phyloP scores from a whole-genome alignment of 2,888 invertebrate genomes.

The Laspeyria flexula region DNA sequence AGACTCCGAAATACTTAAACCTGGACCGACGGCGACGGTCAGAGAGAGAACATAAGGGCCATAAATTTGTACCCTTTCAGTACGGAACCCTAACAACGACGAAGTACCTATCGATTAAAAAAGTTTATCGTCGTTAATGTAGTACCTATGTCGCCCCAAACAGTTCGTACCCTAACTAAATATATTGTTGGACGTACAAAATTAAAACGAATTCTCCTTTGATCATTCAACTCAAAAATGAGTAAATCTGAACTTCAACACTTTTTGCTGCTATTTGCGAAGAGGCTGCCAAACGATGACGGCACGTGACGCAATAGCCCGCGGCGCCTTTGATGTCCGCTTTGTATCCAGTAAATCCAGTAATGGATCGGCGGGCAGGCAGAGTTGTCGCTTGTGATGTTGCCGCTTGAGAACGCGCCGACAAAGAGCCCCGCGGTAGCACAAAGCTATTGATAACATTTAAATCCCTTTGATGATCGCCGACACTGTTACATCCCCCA shows the following conservation, averaged over 20 bases:
- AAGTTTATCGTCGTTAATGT: too few relatives aligned
- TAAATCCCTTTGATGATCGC: slow-evolving; percentile 76
- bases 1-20: too few relatives aligned
- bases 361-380: slow-evolving; percentile 71
- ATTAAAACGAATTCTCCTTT: slow-evolving; percentile 9
- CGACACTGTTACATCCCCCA: slow-evolving; percentile 66
- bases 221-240: slow-evolving; percentile 18
- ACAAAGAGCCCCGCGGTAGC: slow-evolving; percentile 79
- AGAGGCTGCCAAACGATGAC: slow-evolving; percentile 54
- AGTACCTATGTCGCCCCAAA: too few relatives aligned
- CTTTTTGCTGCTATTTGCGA: slow-evolving; percentile 24
- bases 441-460: slow-evolving; percentile 81
- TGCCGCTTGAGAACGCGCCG: slow-evolving; percentile 66
- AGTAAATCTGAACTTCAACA: slow-evolving; percentile 10
- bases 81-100: too few relatives aligned
- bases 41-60: too few relatives aligned
- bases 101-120: too few relatives aligned
- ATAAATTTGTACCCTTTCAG: too few relatives aligned
- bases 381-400: slow-evolving; percentile 67
- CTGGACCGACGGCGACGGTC: too few relatives aligned
- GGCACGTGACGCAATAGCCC: slow-evolving; percentile 71
- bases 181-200: too few relatives aligned
- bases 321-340: slow-evolving; percentile 75
- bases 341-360: slow-evolving; percentile 60
- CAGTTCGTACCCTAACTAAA: too few relatives aligned